Base-by-base conservation (phyloP, 2,888 invertebrate genomes). In the Brachylomia viminalis region DNA sequence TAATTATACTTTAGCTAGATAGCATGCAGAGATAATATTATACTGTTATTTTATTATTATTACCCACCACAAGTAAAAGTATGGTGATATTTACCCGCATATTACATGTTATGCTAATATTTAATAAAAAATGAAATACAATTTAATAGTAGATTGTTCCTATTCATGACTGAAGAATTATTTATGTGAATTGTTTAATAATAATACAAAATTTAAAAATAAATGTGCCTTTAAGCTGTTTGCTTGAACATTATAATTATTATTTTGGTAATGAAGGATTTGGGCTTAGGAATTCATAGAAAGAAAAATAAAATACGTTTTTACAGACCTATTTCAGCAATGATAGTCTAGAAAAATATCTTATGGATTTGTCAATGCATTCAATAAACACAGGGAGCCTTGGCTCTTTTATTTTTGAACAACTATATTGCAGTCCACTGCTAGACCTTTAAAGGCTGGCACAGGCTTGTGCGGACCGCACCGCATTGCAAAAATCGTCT, bases 121-220 rank as follows among this genome's bases (percentile, higher is more conserved):
- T 79, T 33, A 42, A n/a, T 67, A 27, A 11, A 58, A 80, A 84
- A 77, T 77, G 45, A 75, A 84, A 64, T 80, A 74, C 13, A 65
- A 45, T 72, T 17, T 38, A 49, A 52, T 13, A 72, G 47, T 75
- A 74, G 72, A 69, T 65, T 66, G 82, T 84, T 83, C 84, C 82
- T 83, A 84, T 81, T 82, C 17, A 62, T 65, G 84, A 84, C 79
- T 84, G 85, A 84, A 61, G 23, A 73, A 45, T 58, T 80, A 84
- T 83, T 77, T 69, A 62, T 74, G 65, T 82, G 59, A 75, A 62
- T 74, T 75, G 17, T 59, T 68, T 75, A 52, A 30, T 61, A 54
- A 47, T 62, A 56, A 56, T 58, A 15, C n/a, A n/a, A 15, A 15
- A 47, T 47, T 6, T 45, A 30, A 59, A 59, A 45, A 58, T n/a